Base-by-base conservation (phyloP, 2,113 vertebrate species). In the Anolis sagrei region DNA sequence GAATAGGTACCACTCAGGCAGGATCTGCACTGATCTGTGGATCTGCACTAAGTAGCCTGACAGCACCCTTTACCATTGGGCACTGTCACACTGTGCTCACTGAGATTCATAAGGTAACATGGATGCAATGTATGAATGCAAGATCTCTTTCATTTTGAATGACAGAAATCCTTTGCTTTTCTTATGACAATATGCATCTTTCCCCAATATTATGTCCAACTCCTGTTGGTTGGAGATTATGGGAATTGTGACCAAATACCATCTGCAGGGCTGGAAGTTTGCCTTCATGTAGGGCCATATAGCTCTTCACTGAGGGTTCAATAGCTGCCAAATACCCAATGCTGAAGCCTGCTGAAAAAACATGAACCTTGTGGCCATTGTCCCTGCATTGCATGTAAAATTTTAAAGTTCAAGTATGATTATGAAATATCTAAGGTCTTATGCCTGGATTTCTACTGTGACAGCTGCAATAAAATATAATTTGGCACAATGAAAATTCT, bases 1-100 rank as follows among this genome's bases (percentile, higher is more conserved):
- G 83, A 49, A 90, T 92, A 92, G 89, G 61, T 21, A 51, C 66
- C 75, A 84, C 83, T 93, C 91, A 94, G 93, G 89, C 89, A 94
- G 25, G 25, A 64, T 5, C 1, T 1, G 1, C 62, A 8, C 62
- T 64, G 62, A 23, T 25, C 7, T 64, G 62, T 27, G 62, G 62
- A 25, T 25, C 62, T 25, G 21, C 8, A 5, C 62, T 25, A 23
- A 25, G 7, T 23, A 27, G 62, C 21, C 62, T 64, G 62, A 23
- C 62, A 58, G 39, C 25, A 23, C 62, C 62, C 23, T 27, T 64
- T 23, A 25, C 62, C 62, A 58, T 64, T 64, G 21, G 19, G 62
- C 64, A 68, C 27, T 9, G 64, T 27, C 64, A 68, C 64, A 68
- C 64, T 29, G 18, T 25, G 29, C 1, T 29, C 64, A 68, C 27